Conservation (phyloP, 2,797 vertebrate species). For the Numenius phaeopus region DNA sequence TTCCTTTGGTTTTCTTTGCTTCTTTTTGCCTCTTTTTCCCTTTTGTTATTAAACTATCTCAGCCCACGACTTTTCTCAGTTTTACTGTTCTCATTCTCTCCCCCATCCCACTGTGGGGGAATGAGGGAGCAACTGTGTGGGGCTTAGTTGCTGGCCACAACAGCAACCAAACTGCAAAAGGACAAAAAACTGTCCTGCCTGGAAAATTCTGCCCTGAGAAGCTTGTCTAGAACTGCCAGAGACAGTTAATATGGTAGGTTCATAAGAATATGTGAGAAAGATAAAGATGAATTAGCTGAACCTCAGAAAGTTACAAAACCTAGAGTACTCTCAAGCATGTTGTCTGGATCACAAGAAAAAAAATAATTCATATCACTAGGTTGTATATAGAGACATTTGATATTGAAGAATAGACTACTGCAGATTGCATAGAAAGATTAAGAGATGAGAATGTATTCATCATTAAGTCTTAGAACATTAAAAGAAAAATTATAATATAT, state of each 20-base stretch:
- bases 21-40: neutral
- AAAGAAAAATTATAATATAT: neutral
- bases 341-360: neutral
- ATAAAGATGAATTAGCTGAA: neutral
- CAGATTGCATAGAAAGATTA: neutral
- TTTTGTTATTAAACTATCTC: neutral
- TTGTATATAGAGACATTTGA: neutral
- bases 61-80: neutral
- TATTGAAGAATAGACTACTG: neutral
- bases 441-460: neutral
- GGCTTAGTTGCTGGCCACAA: neutral
- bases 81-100: neutral
- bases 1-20: neutral
- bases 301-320: neutral
- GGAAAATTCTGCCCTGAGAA: neutral
- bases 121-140: neutral
- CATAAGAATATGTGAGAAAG: neutral
- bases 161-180: neutral
- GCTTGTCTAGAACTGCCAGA: neutral
- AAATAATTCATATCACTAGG: neutral
- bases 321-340: neutral
- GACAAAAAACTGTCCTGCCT: neutral
- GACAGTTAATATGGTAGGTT: neutral
- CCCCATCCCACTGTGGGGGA: neutral
- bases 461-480: neutral